Evolutionary conservation across 2,797 vertebrate genomes (phyloP).

Genomic region (Novumbra hubbsi): DNA sequence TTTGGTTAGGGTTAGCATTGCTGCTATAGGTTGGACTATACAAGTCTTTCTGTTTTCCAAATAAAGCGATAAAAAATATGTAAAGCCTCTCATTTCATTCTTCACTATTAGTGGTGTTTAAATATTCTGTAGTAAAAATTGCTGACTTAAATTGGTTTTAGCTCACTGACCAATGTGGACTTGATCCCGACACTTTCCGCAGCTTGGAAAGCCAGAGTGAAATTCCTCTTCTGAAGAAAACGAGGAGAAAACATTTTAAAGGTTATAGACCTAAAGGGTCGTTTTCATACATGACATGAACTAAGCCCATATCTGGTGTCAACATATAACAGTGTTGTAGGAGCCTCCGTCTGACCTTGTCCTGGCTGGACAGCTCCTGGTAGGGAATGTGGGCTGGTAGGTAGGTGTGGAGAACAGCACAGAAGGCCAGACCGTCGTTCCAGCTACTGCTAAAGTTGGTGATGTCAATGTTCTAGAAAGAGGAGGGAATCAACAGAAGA

Average conservation of each 20-base stretch:
- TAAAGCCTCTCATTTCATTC: background rate
- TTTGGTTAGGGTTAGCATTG: background rate
- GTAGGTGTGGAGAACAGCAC: constrained; percentile 88
- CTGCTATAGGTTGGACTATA: background rate
- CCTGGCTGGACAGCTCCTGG: constrained; percentile 82
- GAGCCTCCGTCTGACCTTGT: constrained; percentile 73
- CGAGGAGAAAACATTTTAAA: background rate
- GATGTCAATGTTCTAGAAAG: constrained; percentile 83
- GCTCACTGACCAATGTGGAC: constrained; percentile 81
- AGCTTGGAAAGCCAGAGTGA: constrained; percentile 86
- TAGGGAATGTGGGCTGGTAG: constrained; percentile 87
- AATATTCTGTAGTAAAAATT: background rate
- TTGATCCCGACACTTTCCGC: constrained; percentile 89
- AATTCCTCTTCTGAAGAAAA: constrained; percentile 80
- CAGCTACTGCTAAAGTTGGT: constrained; percentile 92
- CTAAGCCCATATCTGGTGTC: background rate
- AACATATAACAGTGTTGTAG: background rate
- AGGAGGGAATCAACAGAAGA: background rate
- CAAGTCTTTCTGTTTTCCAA: background rate
- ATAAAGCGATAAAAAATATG: background rate
- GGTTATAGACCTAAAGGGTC: background rate
- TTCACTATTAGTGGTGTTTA: background rate
- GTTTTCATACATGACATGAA: background rate
- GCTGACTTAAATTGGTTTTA: background rate
- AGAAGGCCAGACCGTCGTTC: constrained; percentile 88